Evolutionary conservation across 2,113 vertebrate genomes (phyloP), one percentile per base, ranked within the genome.

Genomic region (Cynoglossus semilaevis): DNA sequence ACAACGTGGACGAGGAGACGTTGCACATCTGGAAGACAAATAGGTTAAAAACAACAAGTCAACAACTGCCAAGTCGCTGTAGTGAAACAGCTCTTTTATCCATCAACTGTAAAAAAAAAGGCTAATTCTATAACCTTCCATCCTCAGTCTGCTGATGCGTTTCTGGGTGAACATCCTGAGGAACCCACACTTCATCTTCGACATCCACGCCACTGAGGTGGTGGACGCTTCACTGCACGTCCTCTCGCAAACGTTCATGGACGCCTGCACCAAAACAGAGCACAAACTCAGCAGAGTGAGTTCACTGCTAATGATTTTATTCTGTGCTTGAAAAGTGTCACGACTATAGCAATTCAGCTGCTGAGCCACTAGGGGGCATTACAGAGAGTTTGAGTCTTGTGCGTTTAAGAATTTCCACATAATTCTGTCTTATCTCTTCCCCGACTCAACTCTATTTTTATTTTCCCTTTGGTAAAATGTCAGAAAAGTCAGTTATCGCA

Each of bases 21-120:
- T 92, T 98, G 79, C 96, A 99, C 77, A 97, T 99, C 85, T 99
- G 96, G 96, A 99, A 99, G 86, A 99, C 96, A 18, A 99, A 98
- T 87, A 99, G 96, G 96, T 47, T 5, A 35, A 10, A 5, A 15
- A 17, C 22, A 17, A 48, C 18, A 49, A n/a, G 9, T 37, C 9
- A 37, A 40, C 34, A 15, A 15, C 10, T 10, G 12, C 2, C n/a
- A n/a, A n/a, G n/a, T n/a, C n/a, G n/a, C n/a, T 1, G 9, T 5
- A 41, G 4, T 5, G 11, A 41, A 41, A 7, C 9, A 12, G 37
- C 8, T 10, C 37, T 38, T 9, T 10, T 10, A 38, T 4, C 37
- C 3, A 38, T 10, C 5, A 36, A 7, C 5, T 7, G 9, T 7
- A 36, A 36, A 36, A 36, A 36, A 36, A 36, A 36, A 5, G 5